A percentile compares a stretch with the other conserved stretches of the same genome.
Evolutionary conservation across 2,113 vertebrate species (phyloP).

Genomic region (Apeltes quadracus): DNA sequence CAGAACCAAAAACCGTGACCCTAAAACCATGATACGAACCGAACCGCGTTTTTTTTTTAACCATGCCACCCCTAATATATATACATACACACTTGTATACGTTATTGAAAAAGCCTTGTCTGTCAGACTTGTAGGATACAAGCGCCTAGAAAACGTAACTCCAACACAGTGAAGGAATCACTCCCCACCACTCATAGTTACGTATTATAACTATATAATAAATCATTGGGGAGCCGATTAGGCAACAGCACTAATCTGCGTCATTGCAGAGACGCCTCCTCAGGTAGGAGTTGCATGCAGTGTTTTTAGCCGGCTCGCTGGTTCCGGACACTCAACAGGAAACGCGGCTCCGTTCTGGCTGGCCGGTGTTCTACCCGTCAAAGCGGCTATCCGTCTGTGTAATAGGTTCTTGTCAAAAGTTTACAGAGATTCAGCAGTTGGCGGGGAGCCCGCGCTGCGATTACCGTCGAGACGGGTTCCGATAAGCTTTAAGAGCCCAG

Average conservation of each 20-base stretch:
- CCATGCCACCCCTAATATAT: too few species aligned
- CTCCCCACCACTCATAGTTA: constrained; percentile 5
- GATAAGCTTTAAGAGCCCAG: constrained; percentile 59
- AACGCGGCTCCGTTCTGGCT: constrained; percentile 21
- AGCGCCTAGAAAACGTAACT: not conserved
- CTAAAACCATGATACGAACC: too few species aligned
- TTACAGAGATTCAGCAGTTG: constrained; percentile 67
- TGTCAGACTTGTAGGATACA: constrained; percentile 6
- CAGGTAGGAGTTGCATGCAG: constrained; percentile 40
- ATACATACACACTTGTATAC: not conserved
- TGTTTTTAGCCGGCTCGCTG: constrained; percentile 38
- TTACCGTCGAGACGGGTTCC: constrained; percentile 38
- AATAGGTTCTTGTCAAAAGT: constrained; percentile 74
- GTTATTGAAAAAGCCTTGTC: constrained; percentile 17
- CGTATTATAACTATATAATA: constrained; percentile 27
- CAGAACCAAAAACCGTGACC: too few species aligned
- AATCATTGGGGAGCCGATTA: constrained; percentile 36
- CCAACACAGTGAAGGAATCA: not conserved
- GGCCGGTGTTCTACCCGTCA: constrained; percentile 41
- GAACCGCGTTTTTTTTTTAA: too few species aligned
- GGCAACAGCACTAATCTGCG: constrained; percentile 25
- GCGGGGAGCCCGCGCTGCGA: constrained; percentile 47
- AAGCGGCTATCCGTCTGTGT: constrained; percentile 69
- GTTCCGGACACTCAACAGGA: constrained; percentile 44
- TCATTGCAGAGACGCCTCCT: constrained; percentile 31